Evolutionary conservation across 2,113 vertebrate genomes (phyloP).

Genomic region (Melanerpes formicivorus): DNA sequence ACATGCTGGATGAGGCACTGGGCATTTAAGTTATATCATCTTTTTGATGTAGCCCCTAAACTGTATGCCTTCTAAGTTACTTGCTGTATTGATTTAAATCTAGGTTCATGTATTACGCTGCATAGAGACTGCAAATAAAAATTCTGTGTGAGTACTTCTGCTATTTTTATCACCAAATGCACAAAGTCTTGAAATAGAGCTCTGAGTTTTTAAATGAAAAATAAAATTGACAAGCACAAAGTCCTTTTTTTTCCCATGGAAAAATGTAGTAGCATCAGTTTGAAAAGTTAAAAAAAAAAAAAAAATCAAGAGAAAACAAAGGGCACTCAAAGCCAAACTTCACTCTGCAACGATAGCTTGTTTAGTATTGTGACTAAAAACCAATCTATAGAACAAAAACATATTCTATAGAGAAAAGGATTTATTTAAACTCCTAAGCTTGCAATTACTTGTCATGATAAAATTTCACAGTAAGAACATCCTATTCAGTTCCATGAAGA

Average conservation of each 20-base stretch:
- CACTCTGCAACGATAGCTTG: neutral
- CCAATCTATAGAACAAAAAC: neutral
- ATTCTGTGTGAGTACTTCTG: neutral
- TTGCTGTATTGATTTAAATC: neutral
- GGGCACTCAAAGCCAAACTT: neutral
- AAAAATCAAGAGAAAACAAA: neutral
- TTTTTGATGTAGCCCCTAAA: neutral
- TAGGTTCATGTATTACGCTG: neutral
- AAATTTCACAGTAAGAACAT: neutral
- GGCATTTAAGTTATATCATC: neutral
- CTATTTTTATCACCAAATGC: slow-evolving; percentile 31
- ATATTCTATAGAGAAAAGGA: neutral
- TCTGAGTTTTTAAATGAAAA: neutral
- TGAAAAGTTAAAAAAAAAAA: neutral
- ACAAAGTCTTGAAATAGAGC: neutral
- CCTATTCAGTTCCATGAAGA: neutral
- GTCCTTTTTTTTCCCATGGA: neutral
- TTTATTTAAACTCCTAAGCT: neutral
- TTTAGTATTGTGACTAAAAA: neutral
- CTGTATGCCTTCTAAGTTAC: neutral
- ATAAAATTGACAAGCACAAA: neutral
- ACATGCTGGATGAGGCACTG: neutral
- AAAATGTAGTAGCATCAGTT: neutral
- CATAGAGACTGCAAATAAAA: slow-evolving; percentile 16
- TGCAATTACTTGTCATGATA: neutral